Percentiles rank a stretch among this genome's conserved stretches.
These are phyloP conservation scores for Hoplostethus atlanticus DNA, from an alignment of 2,797 vertebrate genomes.

Conservation along the genomic window DNA sequence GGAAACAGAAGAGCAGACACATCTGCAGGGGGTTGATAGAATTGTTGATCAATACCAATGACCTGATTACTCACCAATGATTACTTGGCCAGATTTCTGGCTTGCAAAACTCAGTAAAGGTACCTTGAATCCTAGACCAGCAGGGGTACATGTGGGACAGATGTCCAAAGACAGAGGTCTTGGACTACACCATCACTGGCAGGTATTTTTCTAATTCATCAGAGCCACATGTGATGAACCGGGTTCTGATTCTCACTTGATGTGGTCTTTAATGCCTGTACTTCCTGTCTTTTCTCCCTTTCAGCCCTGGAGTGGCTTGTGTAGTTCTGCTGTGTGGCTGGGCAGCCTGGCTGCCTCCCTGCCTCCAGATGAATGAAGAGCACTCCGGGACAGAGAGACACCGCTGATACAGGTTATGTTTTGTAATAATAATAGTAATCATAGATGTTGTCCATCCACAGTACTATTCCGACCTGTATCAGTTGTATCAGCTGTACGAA, in stretches of 20 bases:
- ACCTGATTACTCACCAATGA: too few relatives aligned
- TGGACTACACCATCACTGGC: too few relatives aligned
- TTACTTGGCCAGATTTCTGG: too few relatives aligned
- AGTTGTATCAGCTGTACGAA: too few relatives aligned
- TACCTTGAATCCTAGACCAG: too few relatives aligned
- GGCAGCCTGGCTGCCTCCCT: slow-evolving; percentile 93
- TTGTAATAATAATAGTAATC: too few relatives aligned
- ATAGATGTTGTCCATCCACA: too few relatives aligned
- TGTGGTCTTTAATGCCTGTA: neutral
- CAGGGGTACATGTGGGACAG: too few relatives aligned
- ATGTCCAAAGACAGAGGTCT: too few relatives aligned
- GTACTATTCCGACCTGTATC: too few relatives aligned
- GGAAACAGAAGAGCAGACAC: too few relatives aligned
- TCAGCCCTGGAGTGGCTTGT: slow-evolving; percentile 24
- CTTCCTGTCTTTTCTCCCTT: neutral
- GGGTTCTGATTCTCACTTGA: neutral
- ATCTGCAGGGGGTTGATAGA: neutral
- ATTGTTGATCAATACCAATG: too few relatives aligned
- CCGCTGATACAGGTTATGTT: slow-evolving; percentile 74
- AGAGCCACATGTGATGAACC: neutral
- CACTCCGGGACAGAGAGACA: slow-evolving; percentile 71
- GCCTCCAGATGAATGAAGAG: slow-evolving; percentile 99
- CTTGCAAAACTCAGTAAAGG: neutral
- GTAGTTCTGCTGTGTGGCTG: slow-evolving; percentile 44
- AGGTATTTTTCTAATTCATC: neutral